These are phyloP conservation scores for Acanthurus leucopareius DNA, from an alignment of 2,797 vertebrate genomes.

Conservation along the genomic window DNA sequence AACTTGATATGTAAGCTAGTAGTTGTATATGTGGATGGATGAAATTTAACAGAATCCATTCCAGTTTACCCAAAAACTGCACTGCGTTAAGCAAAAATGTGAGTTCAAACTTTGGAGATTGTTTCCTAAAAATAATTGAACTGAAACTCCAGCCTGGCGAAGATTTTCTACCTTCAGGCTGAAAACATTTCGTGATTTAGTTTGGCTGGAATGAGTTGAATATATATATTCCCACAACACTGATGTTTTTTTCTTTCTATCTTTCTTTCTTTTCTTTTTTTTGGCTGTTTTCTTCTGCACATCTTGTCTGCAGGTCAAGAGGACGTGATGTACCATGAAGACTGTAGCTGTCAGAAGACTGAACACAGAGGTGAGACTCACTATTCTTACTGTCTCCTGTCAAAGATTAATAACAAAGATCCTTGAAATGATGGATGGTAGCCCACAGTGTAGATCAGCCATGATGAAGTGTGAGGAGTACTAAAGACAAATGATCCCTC, in stretches of 20 bases:
- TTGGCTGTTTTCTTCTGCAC: background rate
- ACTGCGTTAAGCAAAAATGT: background rate
- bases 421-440: conserved; percentile 51
- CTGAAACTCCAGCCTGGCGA: background rate
- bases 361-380: conserved; percentile 71
- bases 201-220: conserved; percentile 12
- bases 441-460: conserved; percentile 34
- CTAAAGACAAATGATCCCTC: conserved; percentile 34
- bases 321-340: conserved; percentile 44
- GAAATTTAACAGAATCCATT: background rate
- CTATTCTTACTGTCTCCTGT: conserved; percentile 39
- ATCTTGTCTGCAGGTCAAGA: conserved; percentile 60
- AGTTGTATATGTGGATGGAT: background rate
- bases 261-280: too few relatives aligned
- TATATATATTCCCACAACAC: background rate
- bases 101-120: too few relatives aligned
- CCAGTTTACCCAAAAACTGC: background rate
- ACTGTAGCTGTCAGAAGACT: conserved; percentile 34
- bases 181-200: conserved; percentile 4
- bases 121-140: background rate
- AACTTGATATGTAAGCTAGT: too few relatives aligned
- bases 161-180: conserved; percentile 12
- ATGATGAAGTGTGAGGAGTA: conserved; percentile 42
- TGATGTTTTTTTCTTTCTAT: conserved; percentile 5
- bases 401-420: conserved; percentile 47